Conservation (phyloP, 2,113 vertebrate genomes). For the Oostethus manadensis region DNA sequence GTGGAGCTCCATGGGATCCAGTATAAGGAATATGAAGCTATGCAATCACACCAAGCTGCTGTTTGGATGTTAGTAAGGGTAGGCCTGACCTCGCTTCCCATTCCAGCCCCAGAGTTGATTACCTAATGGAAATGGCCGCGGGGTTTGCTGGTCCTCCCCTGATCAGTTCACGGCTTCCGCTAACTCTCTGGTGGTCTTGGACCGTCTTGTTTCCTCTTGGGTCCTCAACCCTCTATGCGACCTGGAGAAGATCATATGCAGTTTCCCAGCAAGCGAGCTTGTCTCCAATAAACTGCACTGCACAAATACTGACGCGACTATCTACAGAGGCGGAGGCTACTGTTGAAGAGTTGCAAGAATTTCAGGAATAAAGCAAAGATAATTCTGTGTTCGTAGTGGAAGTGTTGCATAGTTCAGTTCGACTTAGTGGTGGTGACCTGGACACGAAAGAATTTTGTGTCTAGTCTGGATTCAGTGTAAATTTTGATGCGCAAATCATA, state of each 20-base stretch:
- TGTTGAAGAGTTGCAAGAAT: no score
- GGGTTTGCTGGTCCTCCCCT: constrained; percentile 21
- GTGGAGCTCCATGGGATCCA: constrained; percentile 22
- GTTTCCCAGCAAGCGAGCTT: background rate
- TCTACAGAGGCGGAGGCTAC: no score
- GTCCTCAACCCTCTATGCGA: constrained; percentile 11
- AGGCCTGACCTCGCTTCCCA: constrained; percentile 37
- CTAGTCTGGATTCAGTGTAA: no score
- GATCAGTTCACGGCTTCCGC: constrained; percentile 34
- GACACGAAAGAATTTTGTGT: no score
- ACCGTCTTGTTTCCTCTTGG: constrained; percentile 11
- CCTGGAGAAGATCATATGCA: constrained; percentile 17
- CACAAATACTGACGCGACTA: no score
- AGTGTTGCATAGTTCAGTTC: no score
- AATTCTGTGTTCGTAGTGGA: no score
- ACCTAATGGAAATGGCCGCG: constrained; percentile 55
- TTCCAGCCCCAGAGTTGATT: constrained; percentile 52
- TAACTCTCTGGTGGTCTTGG: constrained; percentile 1
- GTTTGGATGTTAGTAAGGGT: constrained; percentile 29
- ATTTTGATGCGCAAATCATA: no score
- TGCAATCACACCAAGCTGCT: constrained; percentile 10
- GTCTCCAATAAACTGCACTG: no score
- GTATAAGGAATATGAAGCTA: background rate
- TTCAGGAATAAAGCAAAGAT: no score
- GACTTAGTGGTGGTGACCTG: no score